Evolutionary conservation across 1,140 invertebrate species (phyloP).

Genomic region (Platorchestia sp.): DNA sequence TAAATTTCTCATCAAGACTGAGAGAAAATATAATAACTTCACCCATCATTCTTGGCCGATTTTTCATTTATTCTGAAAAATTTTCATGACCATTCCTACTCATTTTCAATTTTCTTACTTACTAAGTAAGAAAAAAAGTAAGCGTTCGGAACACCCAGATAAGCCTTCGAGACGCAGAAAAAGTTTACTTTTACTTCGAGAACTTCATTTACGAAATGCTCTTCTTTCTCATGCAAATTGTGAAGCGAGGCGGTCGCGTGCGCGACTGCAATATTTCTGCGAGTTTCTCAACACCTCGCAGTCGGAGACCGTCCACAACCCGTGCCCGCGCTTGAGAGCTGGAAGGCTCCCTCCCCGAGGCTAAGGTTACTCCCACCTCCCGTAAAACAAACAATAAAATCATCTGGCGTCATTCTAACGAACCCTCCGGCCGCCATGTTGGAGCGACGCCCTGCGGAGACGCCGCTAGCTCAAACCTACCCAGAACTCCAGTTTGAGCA

Average conservation of each 20-base stretch:
- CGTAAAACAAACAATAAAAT: slow-evolving; percentile 48
- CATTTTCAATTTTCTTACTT: neutral
- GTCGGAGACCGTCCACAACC: neutral
- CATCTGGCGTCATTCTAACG: slow-evolving; percentile 18
- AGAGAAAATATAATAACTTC: neutral
- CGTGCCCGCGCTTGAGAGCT: neutral
- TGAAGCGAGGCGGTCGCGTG: neutral
- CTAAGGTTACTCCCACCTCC: slow-evolving; percentile 26
- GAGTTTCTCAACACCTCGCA: neutral
- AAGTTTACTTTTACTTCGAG: neutral
- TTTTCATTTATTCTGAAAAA: neutral
- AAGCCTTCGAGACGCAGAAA: neutral
- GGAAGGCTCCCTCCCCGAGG: slow-evolving; percentile 2
- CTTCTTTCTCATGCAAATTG: neutral
- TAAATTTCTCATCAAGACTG: neutral
- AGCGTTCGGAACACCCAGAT: neutral
- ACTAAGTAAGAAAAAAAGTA: neutral
- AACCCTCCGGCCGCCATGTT: neutral
- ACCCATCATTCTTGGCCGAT: neutral
- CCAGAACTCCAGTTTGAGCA: neutral
- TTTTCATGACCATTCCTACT: neutral
- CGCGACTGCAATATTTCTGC: neutral
- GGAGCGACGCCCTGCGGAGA: neutral
- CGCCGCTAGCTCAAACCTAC: neutral
- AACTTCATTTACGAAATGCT: neutral